Evolutionary conservation across 2,797 vertebrate genomes (phyloP).

Genomic region (Coreius guichenoti): DNA sequence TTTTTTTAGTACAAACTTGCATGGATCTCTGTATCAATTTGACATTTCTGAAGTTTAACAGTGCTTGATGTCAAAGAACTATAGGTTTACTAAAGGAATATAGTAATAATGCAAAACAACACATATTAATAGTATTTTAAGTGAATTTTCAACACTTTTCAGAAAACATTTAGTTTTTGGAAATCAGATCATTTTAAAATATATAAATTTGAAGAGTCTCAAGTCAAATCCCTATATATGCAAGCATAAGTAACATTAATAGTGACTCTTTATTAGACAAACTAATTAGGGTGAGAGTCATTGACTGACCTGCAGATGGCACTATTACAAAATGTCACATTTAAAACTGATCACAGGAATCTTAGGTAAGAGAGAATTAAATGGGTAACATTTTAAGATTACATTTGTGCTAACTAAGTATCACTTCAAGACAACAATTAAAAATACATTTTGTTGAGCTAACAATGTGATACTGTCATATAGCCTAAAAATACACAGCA

Average conservation of each 20-base stretch:
- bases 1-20: slow-evolving; percentile 28
- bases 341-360: neutral
- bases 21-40: slow-evolving; percentile 33
- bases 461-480: neutral
- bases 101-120: neutral
- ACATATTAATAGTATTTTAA: neutral
- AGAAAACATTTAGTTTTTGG: neutral
- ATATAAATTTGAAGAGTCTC: neutral
- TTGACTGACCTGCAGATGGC: slow-evolving; percentile 39
- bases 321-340: slow-evolving; percentile 39
- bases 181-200: neutral
- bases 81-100: neutral
- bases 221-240: neutral
- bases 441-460: neutral
- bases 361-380: neutral
- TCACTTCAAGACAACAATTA: slow-evolving; percentile 3
- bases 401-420: neutral
- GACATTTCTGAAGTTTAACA: slow-evolving; percentile 37
- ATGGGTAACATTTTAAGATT: neutral
- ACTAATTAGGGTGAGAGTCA: neutral
- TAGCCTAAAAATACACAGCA: neutral
- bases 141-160: slow-evolving; percentile 7
- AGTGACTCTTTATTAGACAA: neutral
- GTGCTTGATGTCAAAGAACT: neutral
- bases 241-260: neutral